Conservation (phyloP, 2,888 invertebrate genomes). For the Parasteatoda lunata region DNA sequence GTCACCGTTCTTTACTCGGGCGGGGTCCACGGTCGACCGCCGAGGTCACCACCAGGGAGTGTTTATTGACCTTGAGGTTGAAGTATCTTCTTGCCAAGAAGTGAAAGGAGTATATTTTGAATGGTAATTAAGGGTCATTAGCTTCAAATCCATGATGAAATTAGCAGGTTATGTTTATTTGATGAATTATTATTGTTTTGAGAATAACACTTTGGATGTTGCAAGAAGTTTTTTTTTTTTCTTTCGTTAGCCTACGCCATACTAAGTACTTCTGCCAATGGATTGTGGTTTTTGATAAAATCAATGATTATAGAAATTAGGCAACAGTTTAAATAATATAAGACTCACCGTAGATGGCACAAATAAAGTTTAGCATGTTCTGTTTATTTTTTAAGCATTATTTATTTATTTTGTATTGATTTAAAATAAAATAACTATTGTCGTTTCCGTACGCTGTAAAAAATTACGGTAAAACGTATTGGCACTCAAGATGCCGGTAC, state of each 20-base stretch:
- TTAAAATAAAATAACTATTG: no score
- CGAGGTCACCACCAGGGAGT: constrained; percentile 59
- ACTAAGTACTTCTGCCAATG: no score
- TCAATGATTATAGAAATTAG: background rate
- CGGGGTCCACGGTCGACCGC: constrained; percentile 2
- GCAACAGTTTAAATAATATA: background rate
- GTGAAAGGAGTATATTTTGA: constrained; percentile 4
- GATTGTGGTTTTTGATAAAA: no score
- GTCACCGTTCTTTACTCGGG: constrained; percentile 45
- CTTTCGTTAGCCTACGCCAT: no score
- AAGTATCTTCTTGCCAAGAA: background rate
- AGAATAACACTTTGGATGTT: no score
- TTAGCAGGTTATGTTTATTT: constrained; percentile 5
- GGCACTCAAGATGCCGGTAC: no score
- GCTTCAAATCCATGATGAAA: constrained; percentile 16
- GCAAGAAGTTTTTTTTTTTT: background rate
- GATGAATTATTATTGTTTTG: background rate
- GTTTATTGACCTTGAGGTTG: constrained; percentile 38
- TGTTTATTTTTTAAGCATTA: no score
- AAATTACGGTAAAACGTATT: no score
- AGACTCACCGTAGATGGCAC: background rate
- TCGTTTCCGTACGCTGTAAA: no score
- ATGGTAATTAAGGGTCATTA: constrained; percentile 41
- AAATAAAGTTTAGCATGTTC: no score
- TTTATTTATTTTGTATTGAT: no score